phyloP scores from a whole-genome alignment of 2,888 invertebrate species.

The Dolichomitus sp. region DNA sequence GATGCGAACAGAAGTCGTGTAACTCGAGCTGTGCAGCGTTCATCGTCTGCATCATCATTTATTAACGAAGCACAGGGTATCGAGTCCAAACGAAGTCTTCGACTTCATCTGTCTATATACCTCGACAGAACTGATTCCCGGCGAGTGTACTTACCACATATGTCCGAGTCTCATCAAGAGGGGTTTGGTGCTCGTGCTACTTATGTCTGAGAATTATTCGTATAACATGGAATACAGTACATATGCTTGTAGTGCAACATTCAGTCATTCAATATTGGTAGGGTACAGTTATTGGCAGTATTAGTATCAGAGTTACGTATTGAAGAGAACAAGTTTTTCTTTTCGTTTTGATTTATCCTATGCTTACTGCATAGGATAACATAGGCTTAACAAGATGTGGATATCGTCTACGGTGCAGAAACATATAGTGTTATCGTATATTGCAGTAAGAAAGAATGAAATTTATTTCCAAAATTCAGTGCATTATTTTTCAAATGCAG shows the following conservation, averaged over 20 bases:
- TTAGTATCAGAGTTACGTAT: neutral
- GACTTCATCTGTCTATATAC: neutral
- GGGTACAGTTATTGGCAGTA: neutral
- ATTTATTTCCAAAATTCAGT: too few relatives aligned
- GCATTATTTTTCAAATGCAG: too few relatives aligned
- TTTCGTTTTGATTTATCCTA: too few relatives aligned
- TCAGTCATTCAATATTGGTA: neutral
- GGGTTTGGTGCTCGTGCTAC: neutral
- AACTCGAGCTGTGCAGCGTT: slow-evolving; percentile 17
- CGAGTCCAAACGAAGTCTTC: slow-evolving; percentile 17
- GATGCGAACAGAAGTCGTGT: slow-evolving; percentile 4
- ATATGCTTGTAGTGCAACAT: neutral
- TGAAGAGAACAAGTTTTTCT: too few relatives aligned
- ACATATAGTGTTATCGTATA: too few relatives aligned
- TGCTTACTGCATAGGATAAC: too few relatives aligned
- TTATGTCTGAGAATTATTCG: neutral
- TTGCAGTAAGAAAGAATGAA: too few relatives aligned
- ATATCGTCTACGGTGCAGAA: too few relatives aligned
- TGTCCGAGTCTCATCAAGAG: neutral
- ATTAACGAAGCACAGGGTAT: slow-evolving; percentile 29
- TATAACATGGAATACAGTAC: neutral
- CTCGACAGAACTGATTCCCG: neutral
- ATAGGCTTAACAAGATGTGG: too few relatives aligned
- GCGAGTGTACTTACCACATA: neutral
- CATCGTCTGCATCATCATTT: slow-evolving; percentile 25